Percentiles rank a stretch among this genome's conserved stretches.
Evolutionary conservation across 2,113 vertebrate genomes (phyloP).

Genomic region (Gracilinanus agilis): DNA sequence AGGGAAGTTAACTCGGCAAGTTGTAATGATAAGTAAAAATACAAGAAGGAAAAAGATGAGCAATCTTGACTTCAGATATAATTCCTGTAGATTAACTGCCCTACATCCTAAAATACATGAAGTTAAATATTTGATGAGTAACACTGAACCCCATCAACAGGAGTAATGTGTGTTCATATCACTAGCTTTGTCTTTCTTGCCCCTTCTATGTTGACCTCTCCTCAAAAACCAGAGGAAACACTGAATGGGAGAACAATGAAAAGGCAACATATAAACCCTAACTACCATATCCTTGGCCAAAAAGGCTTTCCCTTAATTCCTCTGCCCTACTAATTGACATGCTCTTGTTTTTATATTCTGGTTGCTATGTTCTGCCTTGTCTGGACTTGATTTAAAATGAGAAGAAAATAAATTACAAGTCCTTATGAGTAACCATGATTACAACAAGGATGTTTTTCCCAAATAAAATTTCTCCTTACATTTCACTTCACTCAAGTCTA

Average conservation of each 20-base stretch:
- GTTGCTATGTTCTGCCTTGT: constrained; percentile 8
- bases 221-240: constrained; percentile 38
- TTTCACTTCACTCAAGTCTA: background rate
- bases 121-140: background rate
- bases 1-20: background rate
- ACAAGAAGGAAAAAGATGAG: too few relatives aligned
- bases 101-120: background rate
- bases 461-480: constrained; percentile 2
- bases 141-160: background rate
- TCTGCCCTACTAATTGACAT: background rate
- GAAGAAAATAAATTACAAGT: constrained; percentile 43
- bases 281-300: background rate
- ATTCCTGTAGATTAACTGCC: background rate
- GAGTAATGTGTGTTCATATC: background rate
- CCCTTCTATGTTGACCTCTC: constrained; percentile 1
- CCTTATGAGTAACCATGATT: constrained; percentile 49
- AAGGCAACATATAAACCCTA: background rate
- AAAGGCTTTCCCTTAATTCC: background rate
- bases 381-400: constrained; percentile 59
- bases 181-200: background rate
- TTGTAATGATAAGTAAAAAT: background rate
- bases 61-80: background rate
- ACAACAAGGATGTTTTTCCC: background rate
- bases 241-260: background rate
- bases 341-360: background rate